Conservation (phyloP, 1,140 invertebrate species). For the Drosophila tani region DNA sequence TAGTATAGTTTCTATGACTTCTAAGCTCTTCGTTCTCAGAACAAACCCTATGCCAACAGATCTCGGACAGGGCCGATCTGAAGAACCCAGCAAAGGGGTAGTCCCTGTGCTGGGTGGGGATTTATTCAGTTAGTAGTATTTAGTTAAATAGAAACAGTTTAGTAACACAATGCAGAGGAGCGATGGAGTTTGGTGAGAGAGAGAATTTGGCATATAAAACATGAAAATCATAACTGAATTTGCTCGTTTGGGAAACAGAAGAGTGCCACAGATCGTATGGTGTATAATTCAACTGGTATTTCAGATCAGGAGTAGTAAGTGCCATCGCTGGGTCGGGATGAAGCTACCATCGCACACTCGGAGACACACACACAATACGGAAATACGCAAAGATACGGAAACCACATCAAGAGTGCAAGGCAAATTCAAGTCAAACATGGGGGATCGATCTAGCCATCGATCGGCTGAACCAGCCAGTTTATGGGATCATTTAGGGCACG, state of each 20-base stretch:
- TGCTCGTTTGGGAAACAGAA: conserved; percentile 46
- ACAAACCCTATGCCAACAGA: conserved; percentile 18
- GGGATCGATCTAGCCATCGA: conserved; percentile 32
- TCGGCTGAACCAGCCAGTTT: conserved; percentile 26
- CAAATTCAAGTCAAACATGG: conserved; percentile 48
- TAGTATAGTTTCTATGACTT: too few species aligned
- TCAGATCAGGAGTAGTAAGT: conserved; percentile 12
- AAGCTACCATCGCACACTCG: conserved; percentile 34
- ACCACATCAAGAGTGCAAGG: conserved; percentile 66
- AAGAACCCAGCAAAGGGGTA: conserved; percentile 6
- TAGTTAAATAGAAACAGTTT: conserved; percentile 28
- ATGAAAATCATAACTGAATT: conserved; percentile 53
- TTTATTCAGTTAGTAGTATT: neutral
- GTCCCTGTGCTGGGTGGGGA: neutral
- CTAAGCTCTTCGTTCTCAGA: neutral
- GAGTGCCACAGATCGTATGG: conserved; percentile 59
- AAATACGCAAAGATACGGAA: conserved; percentile 19
- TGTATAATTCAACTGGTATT: conserved; percentile 68
- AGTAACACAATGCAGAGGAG: conserved; percentile 41
- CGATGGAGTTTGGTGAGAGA: conserved; percentile 18
- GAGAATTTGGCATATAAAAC: conserved; percentile 18
- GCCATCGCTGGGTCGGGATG: too few species aligned
- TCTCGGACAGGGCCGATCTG: conserved; percentile 41
- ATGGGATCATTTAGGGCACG: conserved; percentile 27
- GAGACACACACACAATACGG: conserved; percentile 41